Conservation (phyloP, 1,140 invertebrate genomes). For the Ceratina calcarata region DNA sequence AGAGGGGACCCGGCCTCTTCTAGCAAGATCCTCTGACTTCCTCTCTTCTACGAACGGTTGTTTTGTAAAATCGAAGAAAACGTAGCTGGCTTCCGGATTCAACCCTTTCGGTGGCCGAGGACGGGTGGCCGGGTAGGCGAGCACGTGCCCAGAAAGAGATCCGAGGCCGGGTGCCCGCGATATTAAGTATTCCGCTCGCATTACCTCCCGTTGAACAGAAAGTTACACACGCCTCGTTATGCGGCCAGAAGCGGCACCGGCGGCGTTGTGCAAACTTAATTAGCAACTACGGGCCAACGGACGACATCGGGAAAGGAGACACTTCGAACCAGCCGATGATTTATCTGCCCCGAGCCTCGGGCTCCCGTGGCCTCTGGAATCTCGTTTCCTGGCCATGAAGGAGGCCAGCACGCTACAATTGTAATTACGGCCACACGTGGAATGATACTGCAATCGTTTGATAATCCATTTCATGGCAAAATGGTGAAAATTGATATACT, state of each 20-base stretch:
- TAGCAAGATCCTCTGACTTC: not conserved
- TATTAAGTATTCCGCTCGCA: constrained; percentile 65
- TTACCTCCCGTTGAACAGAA: constrained; percentile 60
- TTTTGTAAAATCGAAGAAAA: constrained; percentile 20
- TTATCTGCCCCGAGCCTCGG: constrained; percentile 12
- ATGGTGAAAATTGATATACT: no score
- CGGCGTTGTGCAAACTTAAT: constrained; percentile 63
- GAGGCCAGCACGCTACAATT: not conserved
- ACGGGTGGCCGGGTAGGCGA: not conserved
- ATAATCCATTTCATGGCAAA: no score
- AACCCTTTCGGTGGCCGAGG: constrained; percentile 20
- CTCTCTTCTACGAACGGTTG: not conserved
- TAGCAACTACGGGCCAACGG: constrained; percentile 43
- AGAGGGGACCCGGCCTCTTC: not conserved
- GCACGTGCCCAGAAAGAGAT: constrained; percentile 50
- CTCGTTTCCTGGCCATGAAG: constrained; percentile 5
- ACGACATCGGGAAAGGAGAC: constrained; percentile 32
- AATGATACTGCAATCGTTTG: not conserved
- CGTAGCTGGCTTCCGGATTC: constrained; percentile 31
- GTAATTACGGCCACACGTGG: constrained; percentile 6
- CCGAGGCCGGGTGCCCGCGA: constrained; percentile 33
- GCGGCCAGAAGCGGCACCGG: constrained; percentile 42
- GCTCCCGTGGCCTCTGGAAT: constrained; percentile 19
- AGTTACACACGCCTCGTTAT: constrained; percentile 61
- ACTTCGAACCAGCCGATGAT: constrained; percentile 44